Percentiles rank a stretch among this genome's conserved stretches.
These are phyloP conservation scores for Bungarus multicinctus DNA, from an alignment of 2,113 vertebrate species.

Conservation along the genomic window DNA sequence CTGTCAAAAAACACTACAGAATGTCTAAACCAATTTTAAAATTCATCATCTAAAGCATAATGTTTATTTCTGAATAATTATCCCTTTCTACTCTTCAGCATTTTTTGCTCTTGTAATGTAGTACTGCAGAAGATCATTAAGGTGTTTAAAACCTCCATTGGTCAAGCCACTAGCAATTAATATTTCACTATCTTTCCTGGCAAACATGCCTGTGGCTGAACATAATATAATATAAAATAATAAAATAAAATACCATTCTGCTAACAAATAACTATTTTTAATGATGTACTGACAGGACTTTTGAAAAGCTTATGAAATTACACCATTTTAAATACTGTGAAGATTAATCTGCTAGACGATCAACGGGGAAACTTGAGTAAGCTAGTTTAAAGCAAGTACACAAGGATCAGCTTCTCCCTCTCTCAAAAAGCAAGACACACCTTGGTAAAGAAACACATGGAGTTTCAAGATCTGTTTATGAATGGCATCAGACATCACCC, in stretches of 20 bases:
- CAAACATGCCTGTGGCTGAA: constrained; percentile 72
- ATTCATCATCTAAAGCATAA: constrained; percentile 69
- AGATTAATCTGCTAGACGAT: neutral
- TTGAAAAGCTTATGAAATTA: constrained; percentile 50
- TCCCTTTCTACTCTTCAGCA: constrained; percentile 72
- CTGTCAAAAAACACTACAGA: constrained; percentile 72
- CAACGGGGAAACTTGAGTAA: neutral
- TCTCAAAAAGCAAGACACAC: too few species aligned
- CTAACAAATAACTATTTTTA: constrained; percentile 65
- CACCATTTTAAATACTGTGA: neutral
- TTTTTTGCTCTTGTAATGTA: constrained; percentile 68
- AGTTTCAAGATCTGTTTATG: neutral
- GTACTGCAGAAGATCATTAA: constrained; percentile 69
- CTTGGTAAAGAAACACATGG: neutral
- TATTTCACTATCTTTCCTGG: constrained; percentile 72
- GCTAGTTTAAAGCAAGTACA: neutral
- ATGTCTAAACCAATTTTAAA: constrained; percentile 76
- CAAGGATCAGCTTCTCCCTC: neutral
- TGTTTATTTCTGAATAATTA: constrained; percentile 77
- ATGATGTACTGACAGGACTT: constrained; percentile 64
- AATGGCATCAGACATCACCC: neutral
- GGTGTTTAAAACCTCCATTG: constrained; percentile 72
- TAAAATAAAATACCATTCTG: constrained; percentile 68
- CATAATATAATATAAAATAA: constrained; percentile 66
- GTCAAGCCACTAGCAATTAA: constrained; percentile 71